phyloP scores from a whole-genome alignment of 2,888 invertebrate genomes.

The Xanthorhoe spadicearia region DNA sequence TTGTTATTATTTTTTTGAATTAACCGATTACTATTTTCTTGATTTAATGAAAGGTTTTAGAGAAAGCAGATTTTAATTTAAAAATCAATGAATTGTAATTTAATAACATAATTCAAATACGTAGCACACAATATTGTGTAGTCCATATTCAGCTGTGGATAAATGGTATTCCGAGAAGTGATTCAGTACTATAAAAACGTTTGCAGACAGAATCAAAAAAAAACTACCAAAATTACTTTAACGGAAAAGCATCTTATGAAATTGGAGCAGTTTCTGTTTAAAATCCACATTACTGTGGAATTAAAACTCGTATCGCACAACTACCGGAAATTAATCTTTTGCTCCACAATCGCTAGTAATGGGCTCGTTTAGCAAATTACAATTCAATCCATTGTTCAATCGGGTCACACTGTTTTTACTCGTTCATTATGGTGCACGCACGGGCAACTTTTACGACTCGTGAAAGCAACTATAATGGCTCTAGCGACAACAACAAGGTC shows the following conservation, averaged over 20 bases:
- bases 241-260: not conserved
- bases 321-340: slow-evolving; percentile 64
- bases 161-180: too few relatives aligned
- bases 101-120: too few relatives aligned
- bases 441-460: slow-evolving; percentile 16
- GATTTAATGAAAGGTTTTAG: too few relatives aligned
- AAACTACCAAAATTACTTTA: not conserved
- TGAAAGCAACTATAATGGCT: not conserved
- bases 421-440: slow-evolving; percentile 15
- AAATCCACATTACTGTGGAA: slow-evolving; percentile 46
- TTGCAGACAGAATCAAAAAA: too few relatives aligned
- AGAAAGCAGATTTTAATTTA: too few relatives aligned
- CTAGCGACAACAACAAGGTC: not conserved
- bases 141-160: too few relatives aligned
- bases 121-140: too few relatives aligned
- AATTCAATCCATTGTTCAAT: slow-evolving; percentile 51
- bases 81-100: too few relatives aligned
- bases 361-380: slow-evolving; percentile 52
- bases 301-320: slow-evolving; percentile 54
- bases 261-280: not conserved
- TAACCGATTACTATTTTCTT: too few relatives aligned
- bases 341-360: slow-evolving; percentile 58
- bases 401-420: slow-evolving; percentile 43
- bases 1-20: too few relatives aligned
- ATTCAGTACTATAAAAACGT: too few relatives aligned